phyloP scores from a whole-genome alignment of 1,140 invertebrate species.

The Frieseomelitta varia region DNA sequence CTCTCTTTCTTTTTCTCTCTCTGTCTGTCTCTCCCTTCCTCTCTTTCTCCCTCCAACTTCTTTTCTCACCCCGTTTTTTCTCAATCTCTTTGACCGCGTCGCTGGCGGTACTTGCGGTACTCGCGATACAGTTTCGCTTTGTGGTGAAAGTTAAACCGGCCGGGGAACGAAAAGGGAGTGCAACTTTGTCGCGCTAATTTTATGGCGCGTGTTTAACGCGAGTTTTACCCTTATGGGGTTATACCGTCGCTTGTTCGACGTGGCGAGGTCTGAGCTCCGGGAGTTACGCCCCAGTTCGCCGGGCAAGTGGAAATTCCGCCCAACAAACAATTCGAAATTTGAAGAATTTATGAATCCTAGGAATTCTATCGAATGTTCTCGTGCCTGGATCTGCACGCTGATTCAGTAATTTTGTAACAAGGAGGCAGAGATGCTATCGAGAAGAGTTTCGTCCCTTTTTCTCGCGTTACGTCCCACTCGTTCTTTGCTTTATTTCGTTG shows the following conservation, averaged over 20 bases:
- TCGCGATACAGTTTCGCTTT: background rate
- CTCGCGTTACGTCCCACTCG: background rate
- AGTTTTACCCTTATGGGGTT: conserved; percentile 9
- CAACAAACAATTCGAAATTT: background rate
- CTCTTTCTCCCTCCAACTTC: background rate
- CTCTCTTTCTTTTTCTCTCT: background rate
- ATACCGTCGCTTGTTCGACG: background rate
- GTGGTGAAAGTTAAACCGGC: background rate
- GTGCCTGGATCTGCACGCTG: background rate
- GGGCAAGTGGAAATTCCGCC: background rate
- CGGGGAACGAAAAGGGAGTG: no score
- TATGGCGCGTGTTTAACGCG: conserved; percentile 2
- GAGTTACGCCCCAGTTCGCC: background rate
- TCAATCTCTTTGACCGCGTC: background rate
- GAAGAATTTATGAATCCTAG: background rate
- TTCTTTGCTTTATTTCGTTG: background rate
- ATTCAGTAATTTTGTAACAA: background rate
- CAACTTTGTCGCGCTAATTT: conserved; percentile 7
- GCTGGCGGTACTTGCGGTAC: no score
- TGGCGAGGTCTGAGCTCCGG: background rate
- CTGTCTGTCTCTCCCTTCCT: background rate
- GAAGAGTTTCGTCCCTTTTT: background rate
- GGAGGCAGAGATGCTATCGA: background rate
- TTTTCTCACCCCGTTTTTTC: background rate
- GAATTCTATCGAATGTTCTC: background rate